phyloP scores from a whole-genome alignment of 2,113 vertebrate species.

The Nannobrachium achirus region DNA sequence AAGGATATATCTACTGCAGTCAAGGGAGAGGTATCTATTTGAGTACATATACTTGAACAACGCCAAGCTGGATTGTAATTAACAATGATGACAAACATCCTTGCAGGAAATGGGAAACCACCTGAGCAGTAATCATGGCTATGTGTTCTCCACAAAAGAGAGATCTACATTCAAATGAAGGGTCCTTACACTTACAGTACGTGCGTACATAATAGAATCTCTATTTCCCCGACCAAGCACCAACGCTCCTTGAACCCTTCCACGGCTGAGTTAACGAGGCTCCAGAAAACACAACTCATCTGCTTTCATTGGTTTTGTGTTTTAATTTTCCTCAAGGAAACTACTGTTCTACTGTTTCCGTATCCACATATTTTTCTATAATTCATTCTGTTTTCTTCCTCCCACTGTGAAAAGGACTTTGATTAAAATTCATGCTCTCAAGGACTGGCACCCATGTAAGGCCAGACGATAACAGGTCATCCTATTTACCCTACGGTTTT shows the following conservation, averaged over 20 bases:
- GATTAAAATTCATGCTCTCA: slow-evolving; percentile 79
- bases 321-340: slow-evolving; percentile 39
- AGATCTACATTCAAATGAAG: slow-evolving; percentile 58
- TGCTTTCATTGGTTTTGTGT: slow-evolving; percentile 47
- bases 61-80: slow-evolving; percentile 20
- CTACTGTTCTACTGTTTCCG: slow-evolving; percentile 43
- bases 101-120: slow-evolving; percentile 22
- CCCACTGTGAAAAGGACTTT: slow-evolving; percentile 52
- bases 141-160: slow-evolving; percentile 21
- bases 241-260: slow-evolving; percentile 41
- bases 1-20: slow-evolving; percentile 38
- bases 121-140: slow-evolving; percentile 53
- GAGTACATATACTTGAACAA: slow-evolving; percentile 4
- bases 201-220: slow-evolving; percentile 14
- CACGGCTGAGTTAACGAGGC: slow-evolving; percentile 29
- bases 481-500: slow-evolving; percentile 78
- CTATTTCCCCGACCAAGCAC: neutral
- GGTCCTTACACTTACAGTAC: slow-evolving; percentile 48
- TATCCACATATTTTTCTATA: slow-evolving; percentile 44
- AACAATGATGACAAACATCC: slow-evolving; percentile 14
- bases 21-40: neutral
- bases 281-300: slow-evolving; percentile 54
- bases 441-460: slow-evolving; percentile 68
- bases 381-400: slow-evolving; percentile 46
- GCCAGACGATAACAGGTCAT: slow-evolving; percentile 76